Percentiles rank a stretch among this genome's conserved stretches.
Evolutionary conservation across 2,888 invertebrate genomes (phyloP).

Genomic region (Ectemnius continuus): DNA sequence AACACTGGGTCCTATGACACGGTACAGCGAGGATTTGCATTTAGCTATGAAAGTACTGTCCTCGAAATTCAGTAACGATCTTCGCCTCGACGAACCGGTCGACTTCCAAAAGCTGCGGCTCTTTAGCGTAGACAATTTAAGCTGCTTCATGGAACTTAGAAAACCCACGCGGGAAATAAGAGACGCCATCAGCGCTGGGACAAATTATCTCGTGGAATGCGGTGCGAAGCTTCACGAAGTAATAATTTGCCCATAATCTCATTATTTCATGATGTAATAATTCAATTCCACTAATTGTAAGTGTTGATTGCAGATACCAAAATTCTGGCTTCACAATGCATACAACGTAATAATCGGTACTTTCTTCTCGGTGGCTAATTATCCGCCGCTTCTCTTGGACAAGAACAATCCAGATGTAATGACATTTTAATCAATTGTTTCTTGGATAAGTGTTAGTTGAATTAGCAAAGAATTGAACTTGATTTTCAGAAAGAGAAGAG

Average conservation of each 20-base stretch:
- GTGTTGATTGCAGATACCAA: constrained; percentile 72
- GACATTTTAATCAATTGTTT: background rate
- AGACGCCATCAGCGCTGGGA: constrained; percentile 78
- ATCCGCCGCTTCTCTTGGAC: background rate
- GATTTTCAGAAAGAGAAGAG: constrained; percentile 67
- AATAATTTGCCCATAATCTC: constrained; percentile 40
- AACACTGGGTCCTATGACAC: constrained; percentile 86
- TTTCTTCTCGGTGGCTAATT: fast-evolving
- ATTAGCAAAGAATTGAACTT: background rate
- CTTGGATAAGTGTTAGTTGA: too few species aligned
- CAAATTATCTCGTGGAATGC: constrained; percentile 79
- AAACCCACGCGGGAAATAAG: constrained; percentile 80
- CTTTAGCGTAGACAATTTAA: constrained; percentile 84
- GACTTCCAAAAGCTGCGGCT: constrained; percentile 79
- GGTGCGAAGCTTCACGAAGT: constrained; percentile 78
- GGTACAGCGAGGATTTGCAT: constrained; percentile 88
- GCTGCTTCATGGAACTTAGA: constrained; percentile 79
- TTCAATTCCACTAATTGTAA: background rate
- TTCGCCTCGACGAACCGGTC: constrained; percentile 80
- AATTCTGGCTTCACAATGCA: constrained; percentile 78
- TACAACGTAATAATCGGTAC: constrained; percentile 1
- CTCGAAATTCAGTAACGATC: constrained; percentile 74
- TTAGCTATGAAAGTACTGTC: constrained; percentile 84
- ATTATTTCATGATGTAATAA: background rate
- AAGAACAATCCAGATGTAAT: background rate